Percentiles rank a stretch among this genome's conserved stretches.
phyloP scores from a whole-genome alignment of 2,888 invertebrate genomes.

The Aspidiotus rigidus region DNA sequence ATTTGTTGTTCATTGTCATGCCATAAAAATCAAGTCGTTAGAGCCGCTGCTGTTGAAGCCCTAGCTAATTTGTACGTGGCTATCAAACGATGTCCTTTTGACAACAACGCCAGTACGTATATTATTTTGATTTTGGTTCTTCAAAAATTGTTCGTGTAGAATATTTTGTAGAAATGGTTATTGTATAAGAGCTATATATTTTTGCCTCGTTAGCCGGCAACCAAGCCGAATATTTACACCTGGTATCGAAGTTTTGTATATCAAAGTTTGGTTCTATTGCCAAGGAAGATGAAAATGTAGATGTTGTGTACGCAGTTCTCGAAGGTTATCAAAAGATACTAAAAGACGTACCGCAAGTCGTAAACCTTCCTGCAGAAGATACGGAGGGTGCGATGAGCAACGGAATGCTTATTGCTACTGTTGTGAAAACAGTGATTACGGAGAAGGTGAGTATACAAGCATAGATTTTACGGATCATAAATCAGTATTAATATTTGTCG shows the following conservation, averaged over 20 bases:
- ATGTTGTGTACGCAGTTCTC: constrained; percentile 21
- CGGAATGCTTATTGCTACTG: constrained; percentile 10
- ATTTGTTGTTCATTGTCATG: constrained; percentile 8
- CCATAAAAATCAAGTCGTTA: constrained; percentile 22
- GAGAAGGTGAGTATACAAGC: constrained; percentile 5
- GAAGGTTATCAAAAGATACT: constrained; percentile 28
- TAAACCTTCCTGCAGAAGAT: not conserved
- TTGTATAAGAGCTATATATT: too few relatives aligned
- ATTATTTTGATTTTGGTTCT: not conserved
- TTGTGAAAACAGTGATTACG: constrained; percentile 20
- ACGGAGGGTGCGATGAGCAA: not conserved
- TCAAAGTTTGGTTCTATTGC: constrained; percentile 10
- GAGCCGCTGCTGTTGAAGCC: constrained; percentile 26
- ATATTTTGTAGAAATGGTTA: too few relatives aligned
- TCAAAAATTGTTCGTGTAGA: too few relatives aligned
- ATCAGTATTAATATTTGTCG: not conserved
- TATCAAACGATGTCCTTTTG: constrained; percentile 19
- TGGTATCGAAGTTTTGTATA: constrained; percentile 16
- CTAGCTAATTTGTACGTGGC: constrained; percentile 22
- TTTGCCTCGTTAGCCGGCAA: not conserved
- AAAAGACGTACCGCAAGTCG: constrained; percentile 21
- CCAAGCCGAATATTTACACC: not conserved
- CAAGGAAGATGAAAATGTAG: constrained; percentile 20
- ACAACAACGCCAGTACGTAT: constrained; percentile 3
- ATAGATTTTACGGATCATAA: too few relatives aligned